Evolutionary conservation across 2,113 vertebrate species (phyloP).

Genomic region (Grantiella picta): DNA sequence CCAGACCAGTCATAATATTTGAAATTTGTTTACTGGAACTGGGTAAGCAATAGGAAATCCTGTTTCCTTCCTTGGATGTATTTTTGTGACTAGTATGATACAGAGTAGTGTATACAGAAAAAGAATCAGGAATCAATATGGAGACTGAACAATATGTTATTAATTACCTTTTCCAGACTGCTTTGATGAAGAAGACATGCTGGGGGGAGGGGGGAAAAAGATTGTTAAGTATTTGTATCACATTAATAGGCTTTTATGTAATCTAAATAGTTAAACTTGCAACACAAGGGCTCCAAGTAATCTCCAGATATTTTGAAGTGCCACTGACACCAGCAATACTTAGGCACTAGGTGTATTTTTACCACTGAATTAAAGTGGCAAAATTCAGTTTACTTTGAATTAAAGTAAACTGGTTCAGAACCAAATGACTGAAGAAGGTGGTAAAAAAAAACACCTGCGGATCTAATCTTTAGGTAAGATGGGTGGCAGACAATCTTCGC

Average conservation of each 20-base stretch:
- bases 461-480: background rate
- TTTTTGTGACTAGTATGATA: background rate
- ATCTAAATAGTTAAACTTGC: background rate
- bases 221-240: slow-evolving; percentile 35
- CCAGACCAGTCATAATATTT: background rate
- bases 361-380: background rate
- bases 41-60: background rate
- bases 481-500: background rate
- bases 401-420: background rate
- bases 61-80: background rate
- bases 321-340: background rate
- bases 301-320: background rate
- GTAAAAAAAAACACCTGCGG: background rate
- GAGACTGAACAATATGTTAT: background rate
- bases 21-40: background rate
- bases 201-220: background rate
- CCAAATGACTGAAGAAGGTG: background rate
- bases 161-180: slow-evolving; percentile 64
- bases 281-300: background rate
- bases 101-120: background rate
- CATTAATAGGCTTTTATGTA: background rate
- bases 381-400: background rate
- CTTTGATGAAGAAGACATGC: slow-evolving; percentile 37
- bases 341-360: background rate
- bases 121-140: background rate